Base-by-base conservation (phyloP, 2,113 vertebrate species). In the Pica pica region DNA sequence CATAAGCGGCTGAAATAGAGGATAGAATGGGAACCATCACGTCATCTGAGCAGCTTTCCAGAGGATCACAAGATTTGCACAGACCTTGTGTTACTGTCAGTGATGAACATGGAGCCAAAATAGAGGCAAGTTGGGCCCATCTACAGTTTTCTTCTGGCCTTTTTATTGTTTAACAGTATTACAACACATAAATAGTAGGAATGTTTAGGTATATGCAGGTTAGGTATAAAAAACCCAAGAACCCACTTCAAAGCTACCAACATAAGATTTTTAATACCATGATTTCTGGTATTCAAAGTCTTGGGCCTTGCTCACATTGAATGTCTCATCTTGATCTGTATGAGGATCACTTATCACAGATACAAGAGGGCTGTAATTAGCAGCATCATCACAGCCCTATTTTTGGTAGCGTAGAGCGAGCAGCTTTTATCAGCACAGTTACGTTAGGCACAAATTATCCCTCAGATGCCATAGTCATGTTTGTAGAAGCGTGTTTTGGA, bases 391-490 rank as follows among this genome's bases (percentile, higher is more conserved):
- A 86, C 50, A 75, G 67, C 21, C 27, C 42, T 78, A 78, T 78
- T 94, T 94, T 90, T 87, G 82, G 53, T 56, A 35, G 61, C 3
- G 4, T 28, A 44, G 31, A 83, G 31, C 44, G 60, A 79, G 82
- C 41, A 89, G 75, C 53, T 91, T 96, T 87, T 89, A 18, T 60
- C 82, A 90, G 75, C 84, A 41, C 24, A 65, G n/a, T 82, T 76
- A 33, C 22, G 33, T 39, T 52, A 71, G 65, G 47, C 81, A 91
- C 41, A 85, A 90, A 91, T 82, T 79, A 64, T 24, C 83, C 74
- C 49, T 71, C 84, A 67, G 75, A 75, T 91, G 65, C 70, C 65
- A 71, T 2, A 47, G n/a, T 28, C 4, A 3, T 75, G 60, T 59
- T 61, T 70, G 68, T 22, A 68, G 55, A 83, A 86, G n/a, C 5